A percentile compares a stretch with the other conserved stretches of the same genome.
Evolutionary conservation across 2,797 vertebrate species (phyloP).

Genomic region (Protosalanx chinensis): DNA sequence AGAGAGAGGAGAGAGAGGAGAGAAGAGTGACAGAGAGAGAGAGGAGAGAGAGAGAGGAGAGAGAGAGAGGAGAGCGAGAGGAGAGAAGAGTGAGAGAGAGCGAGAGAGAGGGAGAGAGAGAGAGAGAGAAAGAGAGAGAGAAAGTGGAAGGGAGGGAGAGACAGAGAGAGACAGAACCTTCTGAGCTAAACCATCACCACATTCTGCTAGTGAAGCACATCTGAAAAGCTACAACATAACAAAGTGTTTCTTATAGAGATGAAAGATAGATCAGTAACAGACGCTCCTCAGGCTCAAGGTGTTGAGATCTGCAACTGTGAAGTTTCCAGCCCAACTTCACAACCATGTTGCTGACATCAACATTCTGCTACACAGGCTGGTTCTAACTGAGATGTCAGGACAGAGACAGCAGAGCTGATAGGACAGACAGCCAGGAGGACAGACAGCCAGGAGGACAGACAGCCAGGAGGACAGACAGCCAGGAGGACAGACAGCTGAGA

Average conservation of each 20-base stretch:
- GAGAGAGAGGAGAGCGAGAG: constrained; percentile 14
- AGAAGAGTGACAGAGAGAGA: background rate
- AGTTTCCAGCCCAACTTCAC: too few species aligned
- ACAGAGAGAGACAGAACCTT: constrained; percentile 32
- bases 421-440: background rate
- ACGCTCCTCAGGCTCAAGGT: background rate
- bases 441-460: constrained; percentile 20
- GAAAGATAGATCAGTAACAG: background rate
- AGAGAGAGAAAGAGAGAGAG: too few species aligned
- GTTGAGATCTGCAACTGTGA: too few species aligned
- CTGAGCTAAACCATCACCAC: constrained; percentile 12
- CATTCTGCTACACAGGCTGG: too few species aligned
- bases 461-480: background rate
- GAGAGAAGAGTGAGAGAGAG: constrained; percentile 17
- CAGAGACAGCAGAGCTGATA: background rate
- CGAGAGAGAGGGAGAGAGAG: too few species aligned
- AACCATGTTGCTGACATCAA: too few species aligned
- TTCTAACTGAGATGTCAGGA: too few species aligned
- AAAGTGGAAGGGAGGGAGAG: too few species aligned
- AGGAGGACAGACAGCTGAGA: too few species aligned
- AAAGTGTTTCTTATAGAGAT: background rate
- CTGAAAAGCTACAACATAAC: constrained; percentile 19
- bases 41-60: constrained; percentile 4
- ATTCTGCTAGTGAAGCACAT: constrained; percentile 20
- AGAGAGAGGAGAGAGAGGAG: background rate